A percentile compares a stretch with the other conserved stretches of the same genome.
Evolutionary conservation across 2,113 vertebrate species (phyloP).

Genomic region (Hystrix brachyura): DNA sequence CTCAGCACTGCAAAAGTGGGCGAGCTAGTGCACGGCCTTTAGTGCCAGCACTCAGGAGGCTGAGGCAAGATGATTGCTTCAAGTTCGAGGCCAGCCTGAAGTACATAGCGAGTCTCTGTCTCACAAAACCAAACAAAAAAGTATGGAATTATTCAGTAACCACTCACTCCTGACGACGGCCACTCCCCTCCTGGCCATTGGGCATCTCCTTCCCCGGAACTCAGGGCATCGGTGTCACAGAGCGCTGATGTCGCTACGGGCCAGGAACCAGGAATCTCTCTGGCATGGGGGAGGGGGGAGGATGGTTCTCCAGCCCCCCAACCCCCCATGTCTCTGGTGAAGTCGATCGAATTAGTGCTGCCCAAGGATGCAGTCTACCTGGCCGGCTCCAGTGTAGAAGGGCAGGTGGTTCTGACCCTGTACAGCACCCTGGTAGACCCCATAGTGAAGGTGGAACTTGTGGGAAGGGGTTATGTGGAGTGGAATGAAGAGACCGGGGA

Average conservation of each 20-base stretch:
- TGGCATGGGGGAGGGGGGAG: neutral
- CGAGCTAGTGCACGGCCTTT: neutral
- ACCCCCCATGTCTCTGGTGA: constrained; percentile 79
- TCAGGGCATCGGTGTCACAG: constrained; percentile 79
- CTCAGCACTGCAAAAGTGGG: neutral
- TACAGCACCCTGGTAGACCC: constrained; percentile 81
- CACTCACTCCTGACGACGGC: neutral
- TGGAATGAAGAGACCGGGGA: constrained; percentile 81
- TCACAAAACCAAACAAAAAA: neutral
- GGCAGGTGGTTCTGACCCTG: constrained; percentile 78
- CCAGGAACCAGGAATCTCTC: neutral
- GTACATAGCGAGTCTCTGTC: neutral
- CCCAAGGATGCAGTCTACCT: constrained; percentile 78
- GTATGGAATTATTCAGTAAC: neutral
- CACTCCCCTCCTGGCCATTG: neutral
- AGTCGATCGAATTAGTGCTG: constrained; percentile 76
- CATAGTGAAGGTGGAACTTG: constrained; percentile 77
- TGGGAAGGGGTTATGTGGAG: constrained; percentile 83
- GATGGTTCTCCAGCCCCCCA: constrained; percentile 14
- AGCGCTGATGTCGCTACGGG: neutral
- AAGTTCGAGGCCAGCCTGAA: neutral
- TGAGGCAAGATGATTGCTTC: neutral
- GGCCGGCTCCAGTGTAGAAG: constrained; percentile 76
- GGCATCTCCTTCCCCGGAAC: constrained; percentile 33
- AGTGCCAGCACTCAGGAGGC: neutral